phyloP scores from a whole-genome alignment of 2,797 vertebrate genomes.

The Tenualosa thibaudeaui region DNA sequence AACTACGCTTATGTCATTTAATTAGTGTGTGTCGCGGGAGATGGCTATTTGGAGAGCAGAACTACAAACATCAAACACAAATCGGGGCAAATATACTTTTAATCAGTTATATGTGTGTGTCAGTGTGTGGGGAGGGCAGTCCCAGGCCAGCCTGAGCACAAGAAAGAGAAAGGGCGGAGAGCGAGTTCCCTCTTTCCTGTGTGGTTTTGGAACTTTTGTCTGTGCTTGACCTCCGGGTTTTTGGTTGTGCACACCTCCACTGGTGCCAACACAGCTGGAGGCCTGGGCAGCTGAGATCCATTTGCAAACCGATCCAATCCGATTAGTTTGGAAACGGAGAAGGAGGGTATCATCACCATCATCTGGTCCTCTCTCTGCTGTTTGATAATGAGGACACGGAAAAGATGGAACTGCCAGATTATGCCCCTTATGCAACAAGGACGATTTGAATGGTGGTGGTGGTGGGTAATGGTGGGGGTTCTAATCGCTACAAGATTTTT shows the following conservation, averaged over 20 bases:
- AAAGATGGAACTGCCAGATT: conserved; percentile 57
- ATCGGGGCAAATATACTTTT: conserved; percentile 8
- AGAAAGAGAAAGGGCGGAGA: conserved; percentile 50
- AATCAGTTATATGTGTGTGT: not conserved
- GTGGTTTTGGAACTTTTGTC: not conserved
- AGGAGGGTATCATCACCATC: conserved; percentile 3
- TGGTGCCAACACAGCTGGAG: conserved; percentile 30
- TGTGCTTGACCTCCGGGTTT: not conserved
- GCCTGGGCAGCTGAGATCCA: conserved; percentile 45
- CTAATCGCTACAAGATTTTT: not conserved
- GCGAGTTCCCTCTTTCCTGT: conserved; percentile 33
- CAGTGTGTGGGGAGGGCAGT: not conserved
- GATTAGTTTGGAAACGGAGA: conserved; percentile 46
- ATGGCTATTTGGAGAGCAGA: not conserved
- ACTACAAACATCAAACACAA: not conserved
- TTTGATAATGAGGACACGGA: conserved; percentile 43
- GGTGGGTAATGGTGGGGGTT: not conserved
- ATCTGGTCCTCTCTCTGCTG: conserved; percentile 33
- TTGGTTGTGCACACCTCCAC: not conserved
- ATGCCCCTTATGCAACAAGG: conserved; percentile 50
- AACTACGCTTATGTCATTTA: not conserved
- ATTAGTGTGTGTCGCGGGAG: not conserved
- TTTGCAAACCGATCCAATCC: conserved; percentile 36
- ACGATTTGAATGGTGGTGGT: conserved; percentile 2
- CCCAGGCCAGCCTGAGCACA: conserved; percentile 19